Conservation (phyloP, 1,140 invertebrate species). For the Drosophila carrolli region DNA sequence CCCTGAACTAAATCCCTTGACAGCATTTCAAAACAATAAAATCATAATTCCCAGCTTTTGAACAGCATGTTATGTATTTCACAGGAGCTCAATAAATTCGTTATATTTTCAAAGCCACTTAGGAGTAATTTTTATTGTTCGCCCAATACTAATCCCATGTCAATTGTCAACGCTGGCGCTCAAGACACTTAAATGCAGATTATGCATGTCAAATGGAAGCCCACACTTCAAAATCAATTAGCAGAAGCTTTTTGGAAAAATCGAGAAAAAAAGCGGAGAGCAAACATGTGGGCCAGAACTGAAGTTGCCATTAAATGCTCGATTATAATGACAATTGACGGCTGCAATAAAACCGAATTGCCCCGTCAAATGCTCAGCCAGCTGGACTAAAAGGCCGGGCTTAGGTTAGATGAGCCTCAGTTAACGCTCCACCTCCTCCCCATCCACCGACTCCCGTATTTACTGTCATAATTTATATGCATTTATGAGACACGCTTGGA, state of each 20-base stretch:
- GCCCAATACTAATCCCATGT: conserved; percentile 37
- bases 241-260: conserved; percentile 44
- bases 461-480: conserved; percentile 70
- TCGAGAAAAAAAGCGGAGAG: conserved; percentile 1
- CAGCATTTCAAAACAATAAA: conserved; percentile 23
- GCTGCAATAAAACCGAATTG: conserved; percentile 54
- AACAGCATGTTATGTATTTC: conserved; percentile 12
- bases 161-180: conserved; percentile 27
- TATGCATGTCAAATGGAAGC: conserved; percentile 43
- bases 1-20: conserved; percentile 6
- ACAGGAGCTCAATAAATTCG: conserved; percentile 27
- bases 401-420: conserved; percentile 36
- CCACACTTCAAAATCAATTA: conserved; percentile 65
- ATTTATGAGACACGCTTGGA: conserved; percentile 50
- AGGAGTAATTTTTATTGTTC: conserved; percentile 26
- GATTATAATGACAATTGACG: conserved; percentile 66
- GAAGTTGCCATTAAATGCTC: conserved; percentile 53
- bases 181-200: conserved; percentile 48
- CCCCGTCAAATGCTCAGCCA: conserved; percentile 40
- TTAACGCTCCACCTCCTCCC: not conserved
- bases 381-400: conserved; percentile 45
- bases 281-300: conserved; percentile 30
- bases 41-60: conserved; percentile 19
- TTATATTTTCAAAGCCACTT: conserved; percentile 38
- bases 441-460: conserved; percentile 10